Base-by-base conservation (phyloP, 2,888 invertebrate genomes). In the Osmoderma eremita region DNA sequence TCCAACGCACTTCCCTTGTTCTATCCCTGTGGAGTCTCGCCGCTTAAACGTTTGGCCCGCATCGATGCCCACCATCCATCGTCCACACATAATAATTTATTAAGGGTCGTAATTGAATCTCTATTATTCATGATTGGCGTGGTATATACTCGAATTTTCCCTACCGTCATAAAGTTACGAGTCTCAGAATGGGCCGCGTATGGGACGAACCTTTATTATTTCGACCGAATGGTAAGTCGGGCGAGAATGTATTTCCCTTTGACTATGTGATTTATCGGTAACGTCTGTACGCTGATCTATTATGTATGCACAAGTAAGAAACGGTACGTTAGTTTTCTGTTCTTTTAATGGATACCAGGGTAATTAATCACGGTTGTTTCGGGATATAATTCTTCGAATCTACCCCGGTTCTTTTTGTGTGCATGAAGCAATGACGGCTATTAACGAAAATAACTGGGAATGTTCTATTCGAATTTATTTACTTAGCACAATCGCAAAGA, bases 91-190 rank as follows among this genome's bases (percentile, higher is more conserved):
- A 69, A 72, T 76, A 76, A 77, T 77, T 76, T 76, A 76, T 77
- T 76, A 73, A 72, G 68, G 72, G 67, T 65, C 70, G 71, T 75
- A 75, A 77, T 75, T 75, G 75, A 76, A 75, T 75, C 73, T 76
- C 75, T 76, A 77, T 76, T 76, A 77, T 76, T 75, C 76, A 75
- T 76, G 73, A 73, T 73, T 72, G 69, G 54, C 39, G 48, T 61
- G 36, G 42, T 65, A 22, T 41, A 42, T 41, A 41, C 56, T 22
- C 24, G 42, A 56, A 24, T 56, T 56, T 56, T 56, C 56, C 56
- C 42, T 42, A 56, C 30, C 3, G 30, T 56, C 42, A 56, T 39
- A 41, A 42, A 20, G 13, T 41, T n/a, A 41, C 56, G 41, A 5
- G 30, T 30, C 5, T 10, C 8, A 22, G 22, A 56, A 39, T 56